Base-by-base conservation (phyloP, 2,113 vertebrate species). In the Miniopterus natalensis region DNA sequence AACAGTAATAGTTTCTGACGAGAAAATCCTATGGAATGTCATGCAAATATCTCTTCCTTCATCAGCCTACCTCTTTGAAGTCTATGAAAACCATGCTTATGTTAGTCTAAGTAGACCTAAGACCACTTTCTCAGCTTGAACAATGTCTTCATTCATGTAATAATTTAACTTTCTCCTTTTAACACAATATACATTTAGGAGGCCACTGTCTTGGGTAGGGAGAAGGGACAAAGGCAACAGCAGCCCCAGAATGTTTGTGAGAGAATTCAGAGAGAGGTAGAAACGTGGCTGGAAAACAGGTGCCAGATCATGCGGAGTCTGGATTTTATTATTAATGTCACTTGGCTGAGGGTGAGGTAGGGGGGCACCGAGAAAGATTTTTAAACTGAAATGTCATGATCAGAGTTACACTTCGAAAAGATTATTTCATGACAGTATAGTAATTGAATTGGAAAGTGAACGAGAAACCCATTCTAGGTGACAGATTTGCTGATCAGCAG, bases 41-140 rank as follows among this genome's bases (percentile, higher is more conserved):
- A 63, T 31, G 27, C 31, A 63, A 31, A 63, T 63, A 63, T 61
- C 55, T 66, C 3, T n/a, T 65, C 90, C 65, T 91, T 71, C 63
- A 45, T 74, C 42, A 66, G n/a, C 63, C 84, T 94, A 78, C 31
- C 40, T 85, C 59, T 73, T 59, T 70, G 15, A 90, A 51, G 57
- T 92, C 63, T 96, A 7, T 68, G n/a, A 94, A 92, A 92, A 74
- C 25, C 79, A 80, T 11, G 63, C 61, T 88, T 15, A 88, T 51
- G 84, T 84, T 88, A 49, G 29, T 79, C 14, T 21, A 77, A 65
- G 31, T 88, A 75, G 47, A 75, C 13, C 27, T 31, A 31, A 55
- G 25, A 77, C 45, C 27, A 77, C 53, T 59, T 90, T 65, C 86
- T 83, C 70, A 71, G 59, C 84, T 65, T 27, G n/a, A 91, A 73